Base-by-base conservation (phyloP, 2,797 vertebrate species). In the Sarcophilus harrisii region DNA sequence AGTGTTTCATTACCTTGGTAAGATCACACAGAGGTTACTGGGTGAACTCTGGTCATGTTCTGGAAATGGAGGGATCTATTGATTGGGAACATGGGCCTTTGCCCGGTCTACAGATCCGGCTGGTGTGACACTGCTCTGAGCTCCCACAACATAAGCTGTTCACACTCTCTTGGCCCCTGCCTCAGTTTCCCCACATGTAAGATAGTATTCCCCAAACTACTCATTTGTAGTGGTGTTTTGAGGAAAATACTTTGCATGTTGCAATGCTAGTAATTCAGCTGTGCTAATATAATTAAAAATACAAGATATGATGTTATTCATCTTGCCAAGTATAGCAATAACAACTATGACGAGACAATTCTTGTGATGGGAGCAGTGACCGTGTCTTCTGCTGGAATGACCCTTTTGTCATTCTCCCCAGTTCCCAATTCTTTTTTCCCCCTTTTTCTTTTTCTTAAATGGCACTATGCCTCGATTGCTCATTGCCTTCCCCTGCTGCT, bases 401-500 rank as follows among this genome's bases (percentile, higher is more conserved):
- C 66, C 29, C 13, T 93, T 97, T 97, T 93, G 21, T 32, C 57
- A 92, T 90, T 93, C 32, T 57, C 27, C 58, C 90, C 90, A 3
- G 6, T 57, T 9, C n/a, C 90, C 93, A 89, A 45, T 95, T 95
- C 38, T 49, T 81, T 45, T 81, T 81, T 21, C 24, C 28, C 94
- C 73, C 21, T 91, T 81, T 96, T 94, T 90, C 28, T 91, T 81
- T 96, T 96, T 96, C 91, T 73, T 30, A 93, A 90, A 97, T 97
- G 94, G 94, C 90, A 66, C 45, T 81, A 81, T 49, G 54, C 96
- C 97, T 94, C 73, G 91, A 49, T 81, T 96, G 55, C 91, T 93
- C 4, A 0, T 16, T 57, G 28, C 30, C 11, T 18, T 94, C 91
- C 58, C 57, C 73, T 93, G 92, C 73, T 89, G 93, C 93, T 57